Conservation (phyloP, 2,888 invertebrate genomes). For the Eurytoma californica region DNA sequence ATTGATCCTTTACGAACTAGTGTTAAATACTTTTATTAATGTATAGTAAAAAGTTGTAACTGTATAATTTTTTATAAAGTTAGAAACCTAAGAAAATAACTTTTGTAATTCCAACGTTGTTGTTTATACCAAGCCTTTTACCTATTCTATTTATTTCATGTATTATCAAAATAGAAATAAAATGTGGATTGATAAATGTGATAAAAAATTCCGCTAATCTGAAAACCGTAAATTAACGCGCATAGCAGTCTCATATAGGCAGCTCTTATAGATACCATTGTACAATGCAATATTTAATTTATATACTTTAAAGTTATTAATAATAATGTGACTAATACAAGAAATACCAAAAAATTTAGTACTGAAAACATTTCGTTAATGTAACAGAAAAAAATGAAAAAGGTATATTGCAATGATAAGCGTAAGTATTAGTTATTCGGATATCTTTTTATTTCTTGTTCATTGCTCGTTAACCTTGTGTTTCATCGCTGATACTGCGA, state of each 20-base stretch:
- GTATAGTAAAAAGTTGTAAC: constrained; percentile 35
- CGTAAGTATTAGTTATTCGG: constrained; percentile 13
- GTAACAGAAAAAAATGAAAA: not conserved
- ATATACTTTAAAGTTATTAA: too few species aligned
- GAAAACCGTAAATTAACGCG: too few species aligned
- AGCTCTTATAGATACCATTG: too few species aligned
- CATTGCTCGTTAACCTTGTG: constrained; percentile 47
- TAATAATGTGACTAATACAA: too few species aligned
- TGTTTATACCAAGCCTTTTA: constrained; percentile 19
- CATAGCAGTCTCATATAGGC: too few species aligned
- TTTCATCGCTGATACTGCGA: constrained; percentile 48
- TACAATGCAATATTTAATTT: too few species aligned
- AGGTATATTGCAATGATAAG: constrained; percentile 15
- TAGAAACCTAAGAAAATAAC: not conserved
- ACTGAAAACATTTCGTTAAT: too few species aligned
- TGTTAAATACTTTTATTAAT: too few species aligned
- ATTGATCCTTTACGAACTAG: too few species aligned
- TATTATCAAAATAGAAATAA: constrained; percentile 1
- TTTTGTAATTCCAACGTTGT: constrained; percentile 29
- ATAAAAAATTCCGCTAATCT: not conserved
- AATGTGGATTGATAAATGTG: not conserved
- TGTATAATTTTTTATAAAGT: constrained; percentile 14
- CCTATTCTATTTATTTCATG: not conserved
- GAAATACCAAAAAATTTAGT: too few species aligned
- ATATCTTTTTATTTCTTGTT: constrained; percentile 50